Evolutionary conservation across 2,797 vertebrate genomes (phyloP).

Genomic region (Thunnus albacares): DNA sequence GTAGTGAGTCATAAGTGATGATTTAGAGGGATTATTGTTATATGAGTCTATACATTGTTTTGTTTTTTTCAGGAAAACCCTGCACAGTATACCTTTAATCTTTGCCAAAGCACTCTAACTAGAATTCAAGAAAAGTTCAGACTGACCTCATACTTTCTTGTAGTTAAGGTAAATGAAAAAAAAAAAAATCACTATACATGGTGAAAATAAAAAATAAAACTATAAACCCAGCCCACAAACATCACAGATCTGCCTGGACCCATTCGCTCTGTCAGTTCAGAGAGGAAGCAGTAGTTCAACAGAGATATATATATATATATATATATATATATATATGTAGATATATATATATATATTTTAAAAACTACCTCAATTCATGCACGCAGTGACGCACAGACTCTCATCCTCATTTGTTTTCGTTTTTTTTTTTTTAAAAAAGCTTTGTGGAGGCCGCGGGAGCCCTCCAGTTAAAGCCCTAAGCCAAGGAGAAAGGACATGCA

Average conservation of each 20-base stretch:
- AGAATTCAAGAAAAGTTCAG: slow-evolving; percentile 24
- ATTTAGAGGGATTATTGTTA: too few species aligned
- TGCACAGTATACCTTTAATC: background rate
- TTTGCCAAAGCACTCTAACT: background rate
- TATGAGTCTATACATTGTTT: too few species aligned
- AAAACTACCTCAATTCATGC: slow-evolving; percentile 47
- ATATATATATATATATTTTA: background rate
- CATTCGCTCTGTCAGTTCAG: slow-evolving; percentile 42
- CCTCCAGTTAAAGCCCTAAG: slow-evolving; percentile 61
- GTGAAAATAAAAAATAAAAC: slow-evolving; percentile 31
- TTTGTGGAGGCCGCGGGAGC: slow-evolving; percentile 35
- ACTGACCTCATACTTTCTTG: slow-evolving; percentile 11
- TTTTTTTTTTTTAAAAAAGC: slow-evolving; percentile 11
- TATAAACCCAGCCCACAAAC: slow-evolving; percentile 51
- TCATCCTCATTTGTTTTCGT: slow-evolving; percentile 38
- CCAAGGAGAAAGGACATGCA: slow-evolving; percentile 67
- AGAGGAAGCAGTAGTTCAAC: slow-evolving; percentile 43
- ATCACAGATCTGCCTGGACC: slow-evolving; percentile 52
- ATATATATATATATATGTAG: too few species aligned
- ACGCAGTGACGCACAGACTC: slow-evolving; percentile 44
- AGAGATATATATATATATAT: background rate
- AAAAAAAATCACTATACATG: slow-evolving; percentile 34
- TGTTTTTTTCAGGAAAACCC: too few species aligned
- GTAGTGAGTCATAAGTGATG: too few species aligned
- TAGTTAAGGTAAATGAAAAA: slow-evolving; percentile 34